Evolutionary conservation across 2,113 vertebrate species (phyloP), one percentile per base, ranked within the genome.

Genomic region (Seriola rivoliana): DNA sequence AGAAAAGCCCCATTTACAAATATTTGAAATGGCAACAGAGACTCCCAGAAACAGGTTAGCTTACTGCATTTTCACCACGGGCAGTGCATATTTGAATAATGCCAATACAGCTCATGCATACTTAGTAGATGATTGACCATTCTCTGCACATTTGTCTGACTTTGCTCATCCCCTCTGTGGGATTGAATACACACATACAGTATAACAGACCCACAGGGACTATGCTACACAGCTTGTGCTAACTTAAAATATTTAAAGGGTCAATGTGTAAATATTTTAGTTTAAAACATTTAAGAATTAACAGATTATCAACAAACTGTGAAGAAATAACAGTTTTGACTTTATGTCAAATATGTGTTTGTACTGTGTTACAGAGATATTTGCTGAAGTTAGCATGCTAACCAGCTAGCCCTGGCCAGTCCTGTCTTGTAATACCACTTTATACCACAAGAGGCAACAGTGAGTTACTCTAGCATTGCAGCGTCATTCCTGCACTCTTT

Each of bases 51-150:
- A 70, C 83, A 78, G 78, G 70, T 85, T 59, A 59, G 48, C 62
- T 78, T 44, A 46, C 32, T 60, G 62, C 63, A 32, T 55, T 69
- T 71, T 78, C 74, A 82, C 80, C 66, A 52, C 1, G 34, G 75
- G 72, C 78, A 63, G 21, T 3, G 54, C 62, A 87, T 62, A 87
- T 90, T 83, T 89, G 78, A 91, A 86, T 81, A 86, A 80, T 54
- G 60, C 69, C 75, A 73, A 25, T 83, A 71, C 64, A 25, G 64
- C 74, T 72, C 80, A 71, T 89, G 84, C 75, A 84, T 78, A 78
- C 71, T 79, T 55, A 85, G 66, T 66, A 75, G 75, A 68, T 81
- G 71, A 86, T 77, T 76, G 34, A 75, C 50, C 69, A 25, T 46
- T 68, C 59, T 59, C 57, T 12, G 17, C 25, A 38, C 64, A 54